Base-by-base conservation (phyloP, 2,888 invertebrate species). In the Leptinotarsa haldemani region DNA sequence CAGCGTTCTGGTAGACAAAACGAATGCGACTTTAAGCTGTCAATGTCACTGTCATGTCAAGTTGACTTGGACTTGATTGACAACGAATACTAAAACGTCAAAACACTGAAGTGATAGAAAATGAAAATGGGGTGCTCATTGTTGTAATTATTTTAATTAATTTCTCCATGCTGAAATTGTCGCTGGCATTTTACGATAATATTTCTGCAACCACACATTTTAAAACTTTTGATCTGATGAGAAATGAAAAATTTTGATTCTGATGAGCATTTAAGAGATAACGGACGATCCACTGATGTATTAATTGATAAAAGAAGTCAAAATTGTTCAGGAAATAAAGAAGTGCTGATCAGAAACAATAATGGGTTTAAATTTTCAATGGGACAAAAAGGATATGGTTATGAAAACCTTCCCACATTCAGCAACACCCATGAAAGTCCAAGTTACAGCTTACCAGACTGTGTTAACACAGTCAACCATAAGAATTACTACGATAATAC, bases 381-480 rank as follows among this genome's bases (percentile, higher is more conserved):
- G 81, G 83, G 81, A 67, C 83, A 83, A 71, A 83, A 82, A 70
- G 80, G 80, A 25, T 79, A 79, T 22, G 80, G 79, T 68, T 83
- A 83, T 77, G 78, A 84, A 74, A 77, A 78, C 68, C 78, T 82
- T 74, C 83, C 18, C 75, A 78, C 40, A 81, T 61, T 40, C 9
- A 61, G 61, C 40, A 73, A 25, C 40, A 81, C 79, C 47, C 80
- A 82, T 77, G 85, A 86, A 76, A 74, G 79, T 70, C 80, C 85
- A 79, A 87, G 87, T 79, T 86, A 86, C 81, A 88, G 88, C 82
- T 81, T 88, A 80, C 88, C 88, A 30, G 86, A 85, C 79, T 86
- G 86, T 75, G 81, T 85, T 69, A 85, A 85, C 75, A 40, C 40
- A 40, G 40, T 40, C 9, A 9, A 40, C 40, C 84, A 84, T 12